Evolutionary conservation across 2,113 vertebrate species (phyloP).

Genomic region (Amphiprion percula): DNA sequence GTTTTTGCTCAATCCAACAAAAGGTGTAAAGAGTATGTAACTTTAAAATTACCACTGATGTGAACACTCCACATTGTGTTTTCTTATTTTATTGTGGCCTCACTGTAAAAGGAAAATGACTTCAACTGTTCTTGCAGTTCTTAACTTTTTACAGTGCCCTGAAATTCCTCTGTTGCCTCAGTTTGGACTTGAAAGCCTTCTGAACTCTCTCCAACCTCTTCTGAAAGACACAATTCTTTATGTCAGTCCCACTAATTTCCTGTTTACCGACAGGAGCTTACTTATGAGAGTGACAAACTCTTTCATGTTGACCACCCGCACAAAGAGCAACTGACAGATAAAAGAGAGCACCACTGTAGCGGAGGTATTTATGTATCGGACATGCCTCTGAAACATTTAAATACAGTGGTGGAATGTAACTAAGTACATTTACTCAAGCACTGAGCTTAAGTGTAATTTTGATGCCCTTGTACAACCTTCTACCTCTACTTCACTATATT

Average conservation of each 20-base stretch:
- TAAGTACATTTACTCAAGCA: too few species aligned
- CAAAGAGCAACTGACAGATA: slow-evolving; percentile 25
- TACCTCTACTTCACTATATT: too few species aligned
- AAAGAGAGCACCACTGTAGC: background rate
- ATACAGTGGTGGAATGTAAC: too few species aligned
- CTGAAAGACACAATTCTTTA: background rate
- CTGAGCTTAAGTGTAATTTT: too few species aligned
- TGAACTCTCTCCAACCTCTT: slow-evolving; percentile 29
- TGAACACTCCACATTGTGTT: too few species aligned
- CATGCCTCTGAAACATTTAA: background rate
- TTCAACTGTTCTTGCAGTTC: too few species aligned
- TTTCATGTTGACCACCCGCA: background rate
- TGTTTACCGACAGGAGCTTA: slow-evolving; percentile 1
- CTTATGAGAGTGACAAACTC: background rate
- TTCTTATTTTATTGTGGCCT: background rate
- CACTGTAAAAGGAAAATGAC: background rate
- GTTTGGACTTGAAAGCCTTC: background rate
- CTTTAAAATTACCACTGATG: too few species aligned
- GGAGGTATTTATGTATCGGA: background rate
- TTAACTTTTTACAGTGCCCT: background rate
- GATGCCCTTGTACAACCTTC: too few species aligned
- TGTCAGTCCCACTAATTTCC: background rate
- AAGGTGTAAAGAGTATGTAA: too few species aligned
- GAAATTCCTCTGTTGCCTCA: slow-evolving; percentile 14
- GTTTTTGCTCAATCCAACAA: too few species aligned